Evolutionary conservation across 2,888 invertebrate genomes (phyloP), one percentile per base, ranked within the genome.

Genomic region (Drosophila flavopinicola): DNA sequence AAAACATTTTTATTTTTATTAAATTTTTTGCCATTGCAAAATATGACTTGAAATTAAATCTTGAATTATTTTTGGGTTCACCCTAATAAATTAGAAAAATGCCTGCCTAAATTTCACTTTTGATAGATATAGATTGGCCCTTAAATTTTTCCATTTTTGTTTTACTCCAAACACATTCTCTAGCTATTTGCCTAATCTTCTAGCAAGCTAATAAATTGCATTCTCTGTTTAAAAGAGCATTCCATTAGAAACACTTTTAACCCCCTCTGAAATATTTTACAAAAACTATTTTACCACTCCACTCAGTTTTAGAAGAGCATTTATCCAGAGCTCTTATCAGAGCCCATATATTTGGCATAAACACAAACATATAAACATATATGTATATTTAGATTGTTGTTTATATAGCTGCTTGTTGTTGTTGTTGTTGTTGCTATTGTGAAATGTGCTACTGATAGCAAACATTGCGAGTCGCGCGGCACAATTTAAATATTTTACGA

Each of bases 401-500:
- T 78, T 80, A 74, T 59, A 52, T 70, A 84, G 82, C 74, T 78
- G 78, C 67, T 77, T 76, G 42, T 38, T 52, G 27, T 30, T 58
- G 49, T 45, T 52, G 35, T 72, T 72, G 51, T 70, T 44, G 64
- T 52, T 56, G 69, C 30, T 54, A 54, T 71, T 75, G 54, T 61
- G 80, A 74, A 80, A 78, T 78, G 42, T 66, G 69, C 72, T 73
- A 61, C 79, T 79, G 80, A 79, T 85, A 83, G 52, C 72, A 61
- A 41, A 13, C 13, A 61, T 49, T 54, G n/a, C n/a, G 51, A 47
- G 49, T 53, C 38, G 56, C 38, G 56, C 45, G 52, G 60, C 60
- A 54, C 42, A 75, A 85, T 85, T 80, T 83, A 64, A 83, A 85
- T 85, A 75, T 78, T 82, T 68, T 64, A 61, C 72, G 83, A 85